Conservation (phyloP, 2,797 vertebrate genomes). For the Sebastes cheni region DNA sequence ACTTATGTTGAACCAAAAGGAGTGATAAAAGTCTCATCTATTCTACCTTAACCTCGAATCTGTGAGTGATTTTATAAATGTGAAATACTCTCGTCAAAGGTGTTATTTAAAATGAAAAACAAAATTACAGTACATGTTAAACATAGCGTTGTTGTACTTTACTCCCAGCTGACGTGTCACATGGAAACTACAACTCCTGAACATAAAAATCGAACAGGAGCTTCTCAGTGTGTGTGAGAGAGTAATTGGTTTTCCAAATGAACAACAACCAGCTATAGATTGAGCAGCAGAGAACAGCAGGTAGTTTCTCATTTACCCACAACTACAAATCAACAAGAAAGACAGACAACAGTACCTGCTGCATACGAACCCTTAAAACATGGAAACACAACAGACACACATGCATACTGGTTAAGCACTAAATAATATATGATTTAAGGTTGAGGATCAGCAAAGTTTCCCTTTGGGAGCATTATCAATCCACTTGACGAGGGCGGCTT, state of each 20-base stretch:
- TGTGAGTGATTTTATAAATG: neutral
- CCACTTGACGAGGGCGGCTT: too few species aligned
- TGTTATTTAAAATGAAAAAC: neutral
- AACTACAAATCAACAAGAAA: neutral
- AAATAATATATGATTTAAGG: neutral
- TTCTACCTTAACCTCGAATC: neutral
- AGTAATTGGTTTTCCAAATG: conserved; percentile 1
- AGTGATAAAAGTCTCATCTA: neutral
- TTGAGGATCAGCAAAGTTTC: too few species aligned
- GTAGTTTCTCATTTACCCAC: neutral
- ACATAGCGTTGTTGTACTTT: neutral
- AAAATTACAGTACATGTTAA: neutral
- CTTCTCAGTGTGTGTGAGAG: neutral
- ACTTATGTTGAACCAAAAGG: neutral
- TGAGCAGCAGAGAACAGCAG: neutral
- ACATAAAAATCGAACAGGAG: conserved; percentile 16
- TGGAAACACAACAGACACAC: neutral
- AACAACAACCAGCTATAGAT: neutral
- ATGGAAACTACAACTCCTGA: neutral
- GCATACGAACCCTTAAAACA: neutral
- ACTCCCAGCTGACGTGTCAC: neutral
- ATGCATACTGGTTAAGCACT: neutral
- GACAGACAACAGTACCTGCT: conserved; percentile 8
- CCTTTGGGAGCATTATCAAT: too few species aligned
- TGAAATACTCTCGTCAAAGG: neutral